Evolutionary conservation across 2,113 vertebrate species (phyloP).

Genomic region (Tympanuchus pallidicinctus): DNA sequence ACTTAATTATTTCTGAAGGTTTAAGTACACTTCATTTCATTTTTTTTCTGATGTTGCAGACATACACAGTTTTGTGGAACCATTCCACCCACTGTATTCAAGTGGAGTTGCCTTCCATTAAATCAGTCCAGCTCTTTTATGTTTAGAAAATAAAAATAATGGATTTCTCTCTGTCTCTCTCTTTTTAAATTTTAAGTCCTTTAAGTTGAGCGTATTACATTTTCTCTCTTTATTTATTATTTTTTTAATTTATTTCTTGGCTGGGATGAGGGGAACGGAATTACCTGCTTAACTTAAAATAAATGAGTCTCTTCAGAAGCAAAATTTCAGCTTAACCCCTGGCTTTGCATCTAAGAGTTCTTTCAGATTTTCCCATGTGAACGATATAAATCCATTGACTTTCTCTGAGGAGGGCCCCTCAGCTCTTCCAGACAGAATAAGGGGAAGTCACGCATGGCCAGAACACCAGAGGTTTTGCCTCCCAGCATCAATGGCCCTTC

Average conservation of each 20-base stretch:
- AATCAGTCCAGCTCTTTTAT: neutral
- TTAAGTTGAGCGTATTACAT: neutral
- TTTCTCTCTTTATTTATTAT: neutral
- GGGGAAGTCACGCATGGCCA: neutral
- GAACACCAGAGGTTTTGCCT: neutral
- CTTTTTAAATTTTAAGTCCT: slow-evolving; percentile 1
- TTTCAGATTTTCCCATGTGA: slow-evolving; percentile 4
- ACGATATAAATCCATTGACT: neutral
- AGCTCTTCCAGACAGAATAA: neutral
- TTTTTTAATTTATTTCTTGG: neutral
- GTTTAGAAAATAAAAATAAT: neutral
- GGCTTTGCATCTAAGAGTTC: neutral
- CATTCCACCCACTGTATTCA: neutral
- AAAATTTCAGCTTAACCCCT: neutral
- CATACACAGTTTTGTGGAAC: neutral
- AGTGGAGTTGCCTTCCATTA: neutral
- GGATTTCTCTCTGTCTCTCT: fast-evolving
- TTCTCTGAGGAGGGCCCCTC: neutral
- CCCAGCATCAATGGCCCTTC: fast-evolving
- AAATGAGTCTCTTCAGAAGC: neutral
- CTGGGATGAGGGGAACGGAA: neutral
- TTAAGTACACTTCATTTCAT: neutral
- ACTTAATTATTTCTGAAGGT: neutral
- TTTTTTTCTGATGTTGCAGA: neutral
- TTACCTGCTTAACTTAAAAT: neutral